Percentiles rank a stretch among this genome's conserved stretches.
Evolutionary conservation across 2,888 invertebrate species (phyloP).

Genomic region (Catotricha subobsoleta): DNA sequence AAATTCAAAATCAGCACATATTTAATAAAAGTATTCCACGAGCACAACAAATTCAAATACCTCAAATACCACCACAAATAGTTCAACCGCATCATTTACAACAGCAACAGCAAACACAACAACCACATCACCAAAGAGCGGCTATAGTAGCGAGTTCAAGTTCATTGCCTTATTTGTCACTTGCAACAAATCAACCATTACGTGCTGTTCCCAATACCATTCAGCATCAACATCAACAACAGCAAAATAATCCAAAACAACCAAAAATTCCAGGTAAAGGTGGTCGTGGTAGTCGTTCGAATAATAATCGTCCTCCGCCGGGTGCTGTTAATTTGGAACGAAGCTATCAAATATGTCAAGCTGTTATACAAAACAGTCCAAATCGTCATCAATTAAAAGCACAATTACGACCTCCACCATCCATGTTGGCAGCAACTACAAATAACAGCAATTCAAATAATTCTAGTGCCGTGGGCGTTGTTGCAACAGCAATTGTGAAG

Average conservation of each 20-base stretch:
- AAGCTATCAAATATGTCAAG: constrained; percentile 86
- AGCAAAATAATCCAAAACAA: constrained; percentile 13
- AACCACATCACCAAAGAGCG: constrained; percentile 11
- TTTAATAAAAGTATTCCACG: not conserved
- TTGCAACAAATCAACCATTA: constrained; percentile 22
- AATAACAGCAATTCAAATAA: not conserved
- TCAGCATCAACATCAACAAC: constrained; percentile 16
- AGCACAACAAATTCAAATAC: not conserved
- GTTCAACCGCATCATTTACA: constrained; percentile 11
- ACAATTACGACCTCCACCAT: constrained; percentile 71
- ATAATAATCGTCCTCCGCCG: constrained; percentile 59
- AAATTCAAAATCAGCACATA: constrained; percentile 1
- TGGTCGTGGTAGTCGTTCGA: constrained; percentile 23
- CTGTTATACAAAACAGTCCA: constrained; percentile 85
- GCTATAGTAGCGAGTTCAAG: constrained; percentile 31
- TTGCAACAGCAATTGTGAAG: not conserved
- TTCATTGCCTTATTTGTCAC: constrained; percentile 31
- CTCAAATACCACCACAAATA: constrained; percentile 4
- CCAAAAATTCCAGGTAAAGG: no score
- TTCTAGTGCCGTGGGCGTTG: not conserved
- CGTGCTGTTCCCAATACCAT: not conserved
- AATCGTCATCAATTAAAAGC: constrained; percentile 73
- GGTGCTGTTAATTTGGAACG: constrained; percentile 84
- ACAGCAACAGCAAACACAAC: constrained; percentile 7
- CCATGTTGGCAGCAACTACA: constrained; percentile 34